Conservation (phyloP, 2,797 vertebrate genomes). For the Selene dorsalis region DNA sequence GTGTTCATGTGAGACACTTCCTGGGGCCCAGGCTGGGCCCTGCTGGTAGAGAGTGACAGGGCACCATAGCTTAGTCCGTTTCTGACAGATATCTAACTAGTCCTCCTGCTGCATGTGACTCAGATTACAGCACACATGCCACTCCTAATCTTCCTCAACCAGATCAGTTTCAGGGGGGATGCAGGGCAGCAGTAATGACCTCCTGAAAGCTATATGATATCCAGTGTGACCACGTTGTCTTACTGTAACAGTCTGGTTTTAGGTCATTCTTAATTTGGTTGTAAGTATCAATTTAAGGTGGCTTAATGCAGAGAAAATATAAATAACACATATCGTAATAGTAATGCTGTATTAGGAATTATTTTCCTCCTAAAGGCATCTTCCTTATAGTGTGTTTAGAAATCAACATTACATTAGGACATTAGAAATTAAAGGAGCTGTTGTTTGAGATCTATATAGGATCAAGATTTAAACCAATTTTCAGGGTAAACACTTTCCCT, state of each 20-base stretch:
- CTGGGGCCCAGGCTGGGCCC: not conserved
- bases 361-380: not conserved
- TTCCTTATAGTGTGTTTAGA: not conserved
- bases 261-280: not conserved
- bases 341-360: not conserved
- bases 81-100: slow-evolving; percentile 65
- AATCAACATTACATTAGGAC: no score
- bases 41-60: slow-evolving; percentile 1
- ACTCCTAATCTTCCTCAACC: slow-evolving; percentile 75
- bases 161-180: slow-evolving; percentile 78
- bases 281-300: no score
- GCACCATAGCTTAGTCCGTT: slow-evolving; percentile 46
- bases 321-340: not conserved
- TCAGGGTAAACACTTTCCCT: not conserved
- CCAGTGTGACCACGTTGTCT: slow-evolving; percentile 31
- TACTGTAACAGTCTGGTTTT: slow-evolving; percentile 27
- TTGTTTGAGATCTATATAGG: not conserved
- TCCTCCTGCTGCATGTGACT: slow-evolving; percentile 75
- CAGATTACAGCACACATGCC: slow-evolving; percentile 77
- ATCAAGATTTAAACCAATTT: not conserved
- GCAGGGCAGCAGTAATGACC: slow-evolving; percentile 59
- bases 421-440: not conserved
- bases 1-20: no score
- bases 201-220: slow-evolving; percentile 56
- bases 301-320: not conserved